phyloP scores from a whole-genome alignment of 2,797 vertebrate genomes.

The Trachurus trachurus region DNA sequence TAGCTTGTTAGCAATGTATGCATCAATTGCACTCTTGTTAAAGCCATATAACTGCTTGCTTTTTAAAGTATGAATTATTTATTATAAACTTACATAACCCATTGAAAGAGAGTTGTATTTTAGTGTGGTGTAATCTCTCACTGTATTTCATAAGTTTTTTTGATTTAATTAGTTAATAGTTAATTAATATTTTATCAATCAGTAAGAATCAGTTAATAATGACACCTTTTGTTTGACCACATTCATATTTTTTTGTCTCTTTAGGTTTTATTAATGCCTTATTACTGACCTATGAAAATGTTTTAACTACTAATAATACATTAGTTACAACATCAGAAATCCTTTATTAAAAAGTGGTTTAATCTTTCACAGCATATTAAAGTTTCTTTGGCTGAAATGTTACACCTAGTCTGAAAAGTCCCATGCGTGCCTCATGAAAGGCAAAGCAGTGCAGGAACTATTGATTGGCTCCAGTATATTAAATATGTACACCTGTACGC shows the following conservation, averaged over 20 bases:
- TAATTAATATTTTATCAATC: background rate
- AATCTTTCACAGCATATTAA: background rate
- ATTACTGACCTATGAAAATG: background rate
- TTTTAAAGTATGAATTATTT: too few relatives aligned
- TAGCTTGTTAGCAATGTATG: too few relatives aligned
- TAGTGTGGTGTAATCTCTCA: too few relatives aligned
- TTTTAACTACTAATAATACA: background rate
- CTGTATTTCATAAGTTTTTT: too few relatives aligned
- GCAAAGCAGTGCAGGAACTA: conserved; percentile 48
- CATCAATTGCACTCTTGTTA: too few relatives aligned
- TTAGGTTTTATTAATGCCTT: background rate
- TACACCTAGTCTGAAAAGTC: conserved; percentile 15
- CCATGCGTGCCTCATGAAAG: background rate
- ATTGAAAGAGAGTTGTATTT: too few relatives aligned
- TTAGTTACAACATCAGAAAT: background rate
- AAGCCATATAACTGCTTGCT: too few relatives aligned
- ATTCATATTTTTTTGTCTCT: background rate
- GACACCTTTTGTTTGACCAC: background rate
- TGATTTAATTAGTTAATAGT: background rate
- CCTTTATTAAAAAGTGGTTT: background rate
- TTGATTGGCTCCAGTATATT: conserved; percentile 69
- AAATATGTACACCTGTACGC: conserved; percentile 66
- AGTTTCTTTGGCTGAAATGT: conserved; percentile 18
- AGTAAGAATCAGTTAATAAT: background rate
- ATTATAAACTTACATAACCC: too few relatives aligned